Percentiles rank a stretch among this genome's conserved stretches.
phyloP scores from a whole-genome alignment of 2,113 vertebrate genomes.

The Poeciliopsis turrubarensis region DNA sequence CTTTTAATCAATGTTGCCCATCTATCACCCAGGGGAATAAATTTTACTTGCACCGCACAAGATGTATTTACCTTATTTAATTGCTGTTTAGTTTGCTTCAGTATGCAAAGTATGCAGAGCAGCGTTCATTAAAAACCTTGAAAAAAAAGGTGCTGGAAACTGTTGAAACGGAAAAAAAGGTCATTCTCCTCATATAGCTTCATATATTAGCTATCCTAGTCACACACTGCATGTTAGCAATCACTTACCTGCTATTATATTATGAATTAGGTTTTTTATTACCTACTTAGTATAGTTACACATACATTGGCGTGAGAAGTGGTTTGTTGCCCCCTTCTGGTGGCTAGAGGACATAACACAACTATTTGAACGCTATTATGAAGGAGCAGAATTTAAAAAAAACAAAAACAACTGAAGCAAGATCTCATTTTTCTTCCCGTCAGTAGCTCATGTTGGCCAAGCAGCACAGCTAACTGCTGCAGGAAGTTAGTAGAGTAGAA shows the following conservation, averaged over 20 bases:
- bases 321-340: not conserved
- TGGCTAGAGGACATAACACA: not conserved
- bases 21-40: not conserved
- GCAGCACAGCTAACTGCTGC: too few relatives aligned
- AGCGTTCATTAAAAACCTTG: not conserved
- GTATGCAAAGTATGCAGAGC: slow-evolving; percentile 3
- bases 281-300: too few relatives aligned
- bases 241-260: too few relatives aligned
- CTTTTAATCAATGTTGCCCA: slow-evolving; percentile 5
- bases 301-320: not conserved
- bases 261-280: not conserved
- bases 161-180: slow-evolving; percentile 10
- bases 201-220: not conserved
- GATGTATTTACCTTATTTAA: slow-evolving; percentile 29
- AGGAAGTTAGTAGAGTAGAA: too few relatives aligned
- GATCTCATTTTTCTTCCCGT: too few relatives aligned
- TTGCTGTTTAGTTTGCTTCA: slow-evolving; percentile 31
- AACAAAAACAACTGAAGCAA: too few relatives aligned
- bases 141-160: slow-evolving; percentile 6
- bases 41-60: slow-evolving; percentile 16
- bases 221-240: not conserved
- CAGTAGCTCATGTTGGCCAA: too few relatives aligned
- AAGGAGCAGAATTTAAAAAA: too few relatives aligned
- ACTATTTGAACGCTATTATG: not conserved
- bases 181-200: too few relatives aligned